A percentile compares a stretch with the other conserved stretches of the same genome.
Conservation (phyloP, 1,140 invertebrate genomes). For the Scaptodrosophila lebanonensis region DNA sequence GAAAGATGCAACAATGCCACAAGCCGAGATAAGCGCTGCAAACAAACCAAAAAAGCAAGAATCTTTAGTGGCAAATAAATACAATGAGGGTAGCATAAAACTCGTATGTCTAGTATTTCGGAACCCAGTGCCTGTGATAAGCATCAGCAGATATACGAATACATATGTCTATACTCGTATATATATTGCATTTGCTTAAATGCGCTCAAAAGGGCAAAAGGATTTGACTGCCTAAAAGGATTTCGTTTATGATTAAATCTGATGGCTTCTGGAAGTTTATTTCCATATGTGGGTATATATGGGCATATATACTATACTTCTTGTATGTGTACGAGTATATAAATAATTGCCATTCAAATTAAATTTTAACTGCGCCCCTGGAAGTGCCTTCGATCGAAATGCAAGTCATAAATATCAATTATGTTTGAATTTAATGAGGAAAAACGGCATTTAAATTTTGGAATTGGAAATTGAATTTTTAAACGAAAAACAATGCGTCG, state of each 20-base stretch:
- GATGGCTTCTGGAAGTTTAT: no score
- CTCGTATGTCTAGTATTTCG: conserved; percentile 1
- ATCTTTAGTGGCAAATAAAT: conserved; percentile 37
- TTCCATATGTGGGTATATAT: no score
- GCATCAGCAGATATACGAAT: no score
- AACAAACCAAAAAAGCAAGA: conserved; percentile 44
- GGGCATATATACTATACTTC: no score
- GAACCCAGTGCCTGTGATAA: no score
- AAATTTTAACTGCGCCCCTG: neutral
- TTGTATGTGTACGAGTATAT: no score
- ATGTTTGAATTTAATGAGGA: conserved; percentile 59
- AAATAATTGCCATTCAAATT: no score
- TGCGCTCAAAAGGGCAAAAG: conserved; percentile 49
- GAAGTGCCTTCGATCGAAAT: conserved; percentile 22
- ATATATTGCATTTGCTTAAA: conserved; percentile 53
- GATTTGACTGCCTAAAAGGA: conserved; percentile 32
- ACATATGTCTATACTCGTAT: no score
- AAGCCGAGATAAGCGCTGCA: conserved; percentile 64
- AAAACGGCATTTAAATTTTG: conserved; percentile 47
- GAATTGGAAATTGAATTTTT: conserved; percentile 38
- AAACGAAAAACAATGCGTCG: conserved; percentile 15
- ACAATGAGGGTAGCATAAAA: conserved; percentile 34
- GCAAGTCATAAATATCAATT: conserved; percentile 63
- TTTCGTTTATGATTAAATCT: conserved; percentile 61
- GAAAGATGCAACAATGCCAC: conserved; percentile 54